Conservation (phyloP, 2,113 vertebrate species). For the Felis catus region F.catus_Fca126_mat1.0 CM031418.1:57473501-57474000, state of each 20-base stretch:
- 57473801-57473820: background rate
- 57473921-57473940: background rate
- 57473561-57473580: background rate
- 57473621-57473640: background rate
- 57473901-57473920: background rate
- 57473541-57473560: background rate
- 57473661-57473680: background rate
- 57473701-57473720: background rate
- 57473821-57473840: background rate
- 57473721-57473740: background rate
- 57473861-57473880: background rate
- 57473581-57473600: background rate
- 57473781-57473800: background rate
- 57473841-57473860: background rate
- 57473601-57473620: background rate
- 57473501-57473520: constrained; percentile 9
- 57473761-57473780: background rate
- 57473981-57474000: background rate
- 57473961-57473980: background rate
- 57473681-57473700: background rate
- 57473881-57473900: background rate
- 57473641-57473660: background rate
- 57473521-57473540: background rate
- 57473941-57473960: constrained; percentile 9
- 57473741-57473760: background rate